phyloP scores from a whole-genome alignment of 2,113 vertebrate genomes.

The Coreoperca whiteheadi region DNA sequence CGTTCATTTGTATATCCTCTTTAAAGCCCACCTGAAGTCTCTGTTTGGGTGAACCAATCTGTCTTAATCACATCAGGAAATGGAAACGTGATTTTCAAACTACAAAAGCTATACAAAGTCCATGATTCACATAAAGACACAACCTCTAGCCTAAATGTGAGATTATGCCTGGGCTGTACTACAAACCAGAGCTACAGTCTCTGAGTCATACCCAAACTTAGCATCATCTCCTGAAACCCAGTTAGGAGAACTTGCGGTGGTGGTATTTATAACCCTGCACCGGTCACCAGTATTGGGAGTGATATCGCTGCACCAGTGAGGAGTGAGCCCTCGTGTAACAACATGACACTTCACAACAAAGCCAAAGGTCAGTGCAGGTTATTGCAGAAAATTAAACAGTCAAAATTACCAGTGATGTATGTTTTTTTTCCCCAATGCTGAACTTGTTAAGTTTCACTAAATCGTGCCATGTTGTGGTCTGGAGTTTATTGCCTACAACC shows the following conservation, averaged over 20 bases:
- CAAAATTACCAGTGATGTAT: neutral
- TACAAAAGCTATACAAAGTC: neutral
- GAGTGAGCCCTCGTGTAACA: conserved; percentile 56
- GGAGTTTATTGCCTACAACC: neutral
- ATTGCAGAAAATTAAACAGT: neutral
- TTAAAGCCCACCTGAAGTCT: conserved; percentile 9
- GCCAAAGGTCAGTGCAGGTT: conserved; percentile 33
- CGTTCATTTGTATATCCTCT: conserved; percentile 21
- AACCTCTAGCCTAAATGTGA: conserved; percentile 56
- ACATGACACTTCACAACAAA: conserved; percentile 64
- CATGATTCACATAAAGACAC: conserved; percentile 40
- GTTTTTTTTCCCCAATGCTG: neutral
- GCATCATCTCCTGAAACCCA: conserved; percentile 77
- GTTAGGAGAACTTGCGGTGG: conserved; percentile 73
- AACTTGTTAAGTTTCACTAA: neutral
- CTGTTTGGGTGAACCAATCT: neutral
- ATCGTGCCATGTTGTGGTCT: neutral
- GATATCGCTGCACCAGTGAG: conserved; percentile 52
- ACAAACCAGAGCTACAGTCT: conserved; percentile 75
- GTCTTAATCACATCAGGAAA: neutral
- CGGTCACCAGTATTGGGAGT: conserved; percentile 48
- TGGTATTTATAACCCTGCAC: conserved; percentile 76
- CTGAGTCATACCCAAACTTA: conserved; percentile 84
- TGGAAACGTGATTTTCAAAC: neutral
- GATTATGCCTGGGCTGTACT: conserved; percentile 59